Base-by-base conservation (phyloP, 2,797 vertebrate species). In the Babyrousa celebensis region DNA sequence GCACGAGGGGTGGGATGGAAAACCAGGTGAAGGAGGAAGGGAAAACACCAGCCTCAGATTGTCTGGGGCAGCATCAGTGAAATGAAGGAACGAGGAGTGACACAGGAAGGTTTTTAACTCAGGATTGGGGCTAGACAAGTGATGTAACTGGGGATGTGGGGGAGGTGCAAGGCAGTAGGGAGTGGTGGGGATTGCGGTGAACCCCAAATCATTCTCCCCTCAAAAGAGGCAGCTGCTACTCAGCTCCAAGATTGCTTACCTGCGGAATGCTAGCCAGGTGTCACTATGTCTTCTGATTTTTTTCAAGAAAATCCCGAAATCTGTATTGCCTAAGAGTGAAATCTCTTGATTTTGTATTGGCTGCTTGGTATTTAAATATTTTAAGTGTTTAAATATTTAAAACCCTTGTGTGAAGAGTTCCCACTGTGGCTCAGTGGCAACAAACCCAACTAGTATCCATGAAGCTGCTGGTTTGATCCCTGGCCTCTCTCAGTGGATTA, bases 271-370 rank as follows among this genome's bases (percentile, higher is more conserved):
- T 48, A 92, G 36, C 52, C 56, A 75, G 29, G 20, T n/a, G 3
- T 52, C 70, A 18, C 17, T 1, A 6, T 1, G 14, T 29, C 60
- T 91, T 82, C 25, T 68, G 40, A 63, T 3, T 75, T 94, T 27
- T 68, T 78, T 56, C 12, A 72, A 72, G 43, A 65, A 72, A 94
- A 96, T 4, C 15, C 27, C 85, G 18, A 72, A 70, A 65, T 88
- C 18, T 83, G 7, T 1, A n/a, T 20, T 71, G 86, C 32, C 58
- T 4, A 65, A 20, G 54, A 25, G n/a, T 54, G 20, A 60, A 92
- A 63, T 52, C 40, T 93, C 56, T 12, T 63, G 12, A 25, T 85
- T 85, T 82, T 68, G 6, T 52, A 67, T 6, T 87, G 62, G 12
- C 5, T 85, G 58, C n/a, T 88, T 82, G 78, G 48, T 90, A 78